phyloP scores from a whole-genome alignment of 2,113 vertebrate genomes.

The Narcine bancroftii region DNA sequence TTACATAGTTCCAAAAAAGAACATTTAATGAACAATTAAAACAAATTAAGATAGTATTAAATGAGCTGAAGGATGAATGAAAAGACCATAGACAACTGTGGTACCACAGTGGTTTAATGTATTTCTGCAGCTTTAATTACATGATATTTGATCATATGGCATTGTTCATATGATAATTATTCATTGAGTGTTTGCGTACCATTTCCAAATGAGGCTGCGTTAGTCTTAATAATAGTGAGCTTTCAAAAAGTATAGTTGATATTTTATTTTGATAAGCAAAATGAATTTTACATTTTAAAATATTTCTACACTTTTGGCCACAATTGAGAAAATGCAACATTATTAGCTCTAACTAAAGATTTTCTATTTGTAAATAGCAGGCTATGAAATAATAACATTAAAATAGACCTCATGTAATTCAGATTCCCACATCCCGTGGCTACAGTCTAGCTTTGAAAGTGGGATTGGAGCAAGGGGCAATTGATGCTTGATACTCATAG shows the following conservation, averaged over 20 bases:
- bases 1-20: not conserved
- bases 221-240: not conserved
- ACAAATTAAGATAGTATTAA: not conserved
- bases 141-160: not conserved
- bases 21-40: not conserved
- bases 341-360: too few relatives aligned
- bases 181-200: not conserved
- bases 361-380: too few relatives aligned
- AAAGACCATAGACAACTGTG: not conserved
- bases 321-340: too few relatives aligned
- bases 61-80: not conserved
- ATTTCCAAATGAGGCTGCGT: not conserved
- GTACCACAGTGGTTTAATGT: not conserved
- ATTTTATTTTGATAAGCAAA: not conserved
- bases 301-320: too few relatives aligned
- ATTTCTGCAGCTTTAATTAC: not conserved
- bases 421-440: too few relatives aligned
- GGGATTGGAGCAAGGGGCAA: too few relatives aligned
- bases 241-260: not conserved
- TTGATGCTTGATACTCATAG: too few relatives aligned
- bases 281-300: too few relatives aligned
- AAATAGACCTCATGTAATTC: too few relatives aligned
- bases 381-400: too few relatives aligned
- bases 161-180: not conserved
- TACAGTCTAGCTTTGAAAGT: too few relatives aligned